Conservation (phyloP, 2,888 invertebrate genomes). For the Sycophila texana region DNA sequence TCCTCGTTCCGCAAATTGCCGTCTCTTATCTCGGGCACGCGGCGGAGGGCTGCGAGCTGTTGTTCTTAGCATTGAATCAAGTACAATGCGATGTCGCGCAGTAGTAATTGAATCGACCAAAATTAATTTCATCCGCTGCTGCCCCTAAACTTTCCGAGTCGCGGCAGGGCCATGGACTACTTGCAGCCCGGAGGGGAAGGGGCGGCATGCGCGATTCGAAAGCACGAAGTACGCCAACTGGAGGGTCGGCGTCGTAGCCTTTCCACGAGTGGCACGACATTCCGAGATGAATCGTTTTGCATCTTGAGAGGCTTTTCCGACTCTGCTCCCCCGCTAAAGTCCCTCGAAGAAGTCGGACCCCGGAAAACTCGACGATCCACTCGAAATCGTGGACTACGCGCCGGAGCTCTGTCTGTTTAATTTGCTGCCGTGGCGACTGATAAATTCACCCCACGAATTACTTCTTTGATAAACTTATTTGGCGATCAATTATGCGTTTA, state of each 20-base stretch:
- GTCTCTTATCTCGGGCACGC: conserved; percentile 22
- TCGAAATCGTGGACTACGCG: neutral
- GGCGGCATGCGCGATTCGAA: conserved; percentile 20
- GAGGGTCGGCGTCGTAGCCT: conserved; percentile 2
- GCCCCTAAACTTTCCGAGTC: conserved; percentile 63
- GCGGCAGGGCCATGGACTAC: conserved; percentile 23
- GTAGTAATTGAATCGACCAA: conserved; percentile 72
- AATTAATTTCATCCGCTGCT: conserved; percentile 71
- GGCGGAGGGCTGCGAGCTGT: conserved; percentile 29
- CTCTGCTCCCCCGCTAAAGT: too few species aligned
- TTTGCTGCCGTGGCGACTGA: conserved; percentile 26
- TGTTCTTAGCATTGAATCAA: conserved; percentile 54
- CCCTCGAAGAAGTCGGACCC: neutral
- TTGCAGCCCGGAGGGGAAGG: neutral
- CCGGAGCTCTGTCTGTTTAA: conserved; percentile 12
- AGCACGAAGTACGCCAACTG: conserved; percentile 41
- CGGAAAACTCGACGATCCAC: conserved; percentile 32
- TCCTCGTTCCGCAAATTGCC: conserved; percentile 26
- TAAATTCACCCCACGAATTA: conserved; percentile 2
- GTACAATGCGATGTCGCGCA: conserved; percentile 63
- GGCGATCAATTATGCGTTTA: too few species aligned
- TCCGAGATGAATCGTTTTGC: conserved; percentile 54
- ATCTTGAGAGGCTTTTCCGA: conserved; percentile 51
- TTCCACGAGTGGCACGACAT: conserved; percentile 24
- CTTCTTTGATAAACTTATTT: too few species aligned